Evolutionary conservation across 2,888 invertebrate species (phyloP).

Genomic region (Trachelus iudaicus): DNA sequence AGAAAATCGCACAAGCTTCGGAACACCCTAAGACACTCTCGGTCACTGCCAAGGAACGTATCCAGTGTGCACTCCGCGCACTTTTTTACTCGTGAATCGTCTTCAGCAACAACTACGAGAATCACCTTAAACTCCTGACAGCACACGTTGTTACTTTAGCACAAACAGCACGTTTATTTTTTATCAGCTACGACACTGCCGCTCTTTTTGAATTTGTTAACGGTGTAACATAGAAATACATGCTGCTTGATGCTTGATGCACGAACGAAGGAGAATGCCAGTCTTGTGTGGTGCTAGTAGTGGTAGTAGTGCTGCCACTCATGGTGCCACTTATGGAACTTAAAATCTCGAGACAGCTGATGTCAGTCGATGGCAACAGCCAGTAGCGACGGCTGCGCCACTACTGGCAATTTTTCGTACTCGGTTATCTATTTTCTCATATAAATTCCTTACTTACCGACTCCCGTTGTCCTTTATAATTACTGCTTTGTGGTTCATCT

Average conservation of each 20-base stretch:
- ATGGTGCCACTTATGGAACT: slow-evolving; percentile 2
- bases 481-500: no score
- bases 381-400: no score
- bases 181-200: not conserved
- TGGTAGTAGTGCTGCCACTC: slow-evolving; percentile 22
- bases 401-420: no score
- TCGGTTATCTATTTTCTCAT: no score
- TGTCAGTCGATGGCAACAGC: slow-evolving; percentile 10
- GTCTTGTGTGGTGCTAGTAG: slow-evolving; percentile 29
- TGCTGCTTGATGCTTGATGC: slow-evolving; percentile 8
- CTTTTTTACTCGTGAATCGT: not conserved
- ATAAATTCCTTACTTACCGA: no score
- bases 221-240: slow-evolving; percentile 11
- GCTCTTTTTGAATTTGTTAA: not conserved
- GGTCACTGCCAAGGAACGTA: slow-evolving; percentile 50
- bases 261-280: slow-evolving; percentile 25
- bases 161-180: not conserved
- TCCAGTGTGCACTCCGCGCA: slow-evolving; percentile 28
- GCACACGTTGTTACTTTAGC: not conserved
- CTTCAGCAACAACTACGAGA: not conserved
- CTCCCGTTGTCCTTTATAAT: no score
- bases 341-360: slow-evolving; percentile 13
- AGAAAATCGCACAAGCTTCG: slow-evolving; percentile 1
- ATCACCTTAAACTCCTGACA: no score
- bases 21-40: slow-evolving; percentile 38